Base-by-base conservation (phyloP, 1,140 invertebrate species). In the Alviniconcha marisindica region DNA sequence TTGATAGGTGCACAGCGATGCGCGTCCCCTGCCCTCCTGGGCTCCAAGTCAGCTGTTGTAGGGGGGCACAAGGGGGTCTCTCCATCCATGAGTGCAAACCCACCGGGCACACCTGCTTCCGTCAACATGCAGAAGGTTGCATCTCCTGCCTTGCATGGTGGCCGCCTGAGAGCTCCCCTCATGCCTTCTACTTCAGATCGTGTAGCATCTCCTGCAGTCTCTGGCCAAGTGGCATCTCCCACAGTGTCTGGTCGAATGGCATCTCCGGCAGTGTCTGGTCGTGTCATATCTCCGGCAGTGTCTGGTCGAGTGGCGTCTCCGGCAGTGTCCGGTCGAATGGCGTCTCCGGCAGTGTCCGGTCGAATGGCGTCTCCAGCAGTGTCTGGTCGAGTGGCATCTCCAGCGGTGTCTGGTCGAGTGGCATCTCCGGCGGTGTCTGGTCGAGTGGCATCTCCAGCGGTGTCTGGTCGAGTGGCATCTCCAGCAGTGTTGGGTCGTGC, bases 261-360 rank as follows among this genome's bases (percentile, higher is more conserved):
- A n/a, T 60, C 54, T n/a, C 54, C 54, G 28, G 54, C 54, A 5
- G 54, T 60, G 15, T 21, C 38, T 21, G 36, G 36, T 71, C 69
- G 73, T 48, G 24, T 82, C 24, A 73, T 40, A n/a, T 84, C 83
- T 0, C 83, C 83, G 33, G 82, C 82, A 36, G 36, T 83, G n/a
- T n/a, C 60, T 7, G 44, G 44, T 48, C 44, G 44, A 48, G 18
- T 71, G 36, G 33, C 36, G 31, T 42, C 69, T 28, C 36, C 69
- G 24, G 77, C 48, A 60, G 31, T 60, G 28, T 14, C 24, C 18
- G 69, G 31, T 14, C 77, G 51, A 14, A 36, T n/a, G n/a, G 10
- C 14, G 3, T 60, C 77, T 1, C 51, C 54, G 24, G 31, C 48
- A 1, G 56, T 38, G 33, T n/a, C 60, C 7, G 44, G 44, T 48